Conservation (phyloP, 1,140 invertebrate species). For the Trichonephila clavipes region DNA sequence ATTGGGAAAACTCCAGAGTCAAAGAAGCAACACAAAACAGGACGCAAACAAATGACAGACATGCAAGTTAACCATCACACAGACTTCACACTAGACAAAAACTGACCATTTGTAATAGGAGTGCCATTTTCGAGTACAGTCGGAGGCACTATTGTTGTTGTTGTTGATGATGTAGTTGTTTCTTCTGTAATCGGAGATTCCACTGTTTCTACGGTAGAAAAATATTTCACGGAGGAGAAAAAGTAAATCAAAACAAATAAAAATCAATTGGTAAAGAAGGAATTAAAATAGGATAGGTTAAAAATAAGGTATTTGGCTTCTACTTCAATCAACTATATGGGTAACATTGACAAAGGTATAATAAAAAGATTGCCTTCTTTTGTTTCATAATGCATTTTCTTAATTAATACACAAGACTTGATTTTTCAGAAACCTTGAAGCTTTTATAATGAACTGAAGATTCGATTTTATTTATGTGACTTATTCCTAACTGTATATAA, state of each 20-base stretch:
- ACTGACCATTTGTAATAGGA: conserved; percentile 63
- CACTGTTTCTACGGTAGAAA: conserved; percentile 42
- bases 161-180: background rate
- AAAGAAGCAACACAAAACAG: conserved; percentile 22
- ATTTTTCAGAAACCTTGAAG: too few species aligned
- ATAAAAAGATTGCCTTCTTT: background rate
- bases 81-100: conserved; percentile 63
- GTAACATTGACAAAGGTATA: background rate
- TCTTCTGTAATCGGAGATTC: conserved; percentile 21
- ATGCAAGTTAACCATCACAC: conserved; percentile 70
- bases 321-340: background rate
- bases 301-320: background rate
- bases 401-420: too few species aligned
- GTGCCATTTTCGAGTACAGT: conserved; percentile 24
- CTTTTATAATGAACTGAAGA: too few species aligned
- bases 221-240: conserved; percentile 19
- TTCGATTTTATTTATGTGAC: too few species aligned
- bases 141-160: background rate
- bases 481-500: too few species aligned
- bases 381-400: background rate
- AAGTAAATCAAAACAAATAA: conserved; percentile 45
- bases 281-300: background rate
- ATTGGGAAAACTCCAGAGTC: background rate
- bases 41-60: conserved; percentile 47
- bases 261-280: conserved; percentile 1